Evolutionary conservation across 2,113 vertebrate genomes (phyloP).

Genomic region (Cnemophilus loriae): DNA sequence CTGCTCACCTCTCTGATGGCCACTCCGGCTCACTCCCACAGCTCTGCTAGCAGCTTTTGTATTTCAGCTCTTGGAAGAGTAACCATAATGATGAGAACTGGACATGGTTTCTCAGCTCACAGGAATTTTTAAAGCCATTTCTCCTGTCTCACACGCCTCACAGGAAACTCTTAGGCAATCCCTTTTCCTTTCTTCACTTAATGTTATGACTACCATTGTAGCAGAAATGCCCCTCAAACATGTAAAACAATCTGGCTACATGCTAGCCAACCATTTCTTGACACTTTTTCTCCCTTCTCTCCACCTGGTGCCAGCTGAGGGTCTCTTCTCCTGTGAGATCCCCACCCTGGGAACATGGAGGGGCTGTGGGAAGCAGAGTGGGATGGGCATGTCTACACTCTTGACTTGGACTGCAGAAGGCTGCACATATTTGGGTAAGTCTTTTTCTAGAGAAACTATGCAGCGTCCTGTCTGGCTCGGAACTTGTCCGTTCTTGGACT

Average conservation of each 20-base stretch:
- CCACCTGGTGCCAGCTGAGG: background rate
- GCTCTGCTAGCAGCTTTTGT: background rate
- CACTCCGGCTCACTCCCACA: background rate
- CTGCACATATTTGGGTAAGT: background rate
- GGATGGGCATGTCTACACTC: background rate
- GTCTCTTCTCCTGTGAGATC: accelerated
- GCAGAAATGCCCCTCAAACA: background rate
- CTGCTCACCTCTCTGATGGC: background rate
- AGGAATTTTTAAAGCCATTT: background rate
- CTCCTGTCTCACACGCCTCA: background rate
- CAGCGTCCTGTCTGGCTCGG: background rate
- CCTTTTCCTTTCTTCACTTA: background rate
- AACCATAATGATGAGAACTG: background rate
- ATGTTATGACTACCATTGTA: background rate
- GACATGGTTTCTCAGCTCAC: background rate
- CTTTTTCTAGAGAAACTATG: background rate
- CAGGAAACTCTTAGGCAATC: background rate
- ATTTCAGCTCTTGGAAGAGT: background rate
- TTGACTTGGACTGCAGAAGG: background rate
- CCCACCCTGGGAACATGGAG: background rate
- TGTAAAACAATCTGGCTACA: background rate
- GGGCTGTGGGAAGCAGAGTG: background rate
- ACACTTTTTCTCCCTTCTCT: background rate
- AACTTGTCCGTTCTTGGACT: background rate
- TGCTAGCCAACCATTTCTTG: background rate